Evolutionary conservation across 2,113 vertebrate genomes (phyloP), one percentile per base, ranked within the genome.

Genomic region (Pyxicephalus adspersus): DNA sequence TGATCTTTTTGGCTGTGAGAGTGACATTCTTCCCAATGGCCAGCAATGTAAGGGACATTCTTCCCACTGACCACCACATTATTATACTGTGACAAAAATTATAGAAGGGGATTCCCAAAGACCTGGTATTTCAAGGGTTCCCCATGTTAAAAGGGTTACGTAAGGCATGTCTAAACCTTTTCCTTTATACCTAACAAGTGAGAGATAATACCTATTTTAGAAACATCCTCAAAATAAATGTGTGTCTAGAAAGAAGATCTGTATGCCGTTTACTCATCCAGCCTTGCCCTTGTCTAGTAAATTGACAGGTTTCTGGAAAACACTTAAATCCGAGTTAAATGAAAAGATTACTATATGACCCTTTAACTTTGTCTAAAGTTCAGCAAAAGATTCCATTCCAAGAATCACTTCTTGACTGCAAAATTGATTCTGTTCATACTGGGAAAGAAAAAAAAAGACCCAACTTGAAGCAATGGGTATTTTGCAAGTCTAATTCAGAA

Each of bases 401-500:
- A 72, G 68, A 72, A 54, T 72, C 51, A 72, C 25, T 51, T 31
- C 68, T 22, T 57, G 70, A 73, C 70, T 58, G 17, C 0, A 34
- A 28, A 73, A 73, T 34, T 57, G 5, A 73, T 57, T 73, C 54
- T n/a, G 23, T 15, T 74, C 55, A 74, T 55, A 38, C 22, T 38
- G 71, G 29, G 29, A 60, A 15, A 54, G 38, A 28, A 66, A 22
- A 26, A 64, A 29, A 77, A 77, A 77, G 28, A 64, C 20, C 51
- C 76, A 64, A 77, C 51, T 34, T 55, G 20, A 19, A 65, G 50
- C 63, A 34, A 38, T 58, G 76, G 52, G 38, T 45, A 5, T 20
- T 78, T 78, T 78, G 52, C 76, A 78, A 78, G 51, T 78, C 76
- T 78, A 78, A 78, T 78, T 25, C 22, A 20, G 51, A 45, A 38